These are phyloP conservation scores for Notarius lentiginosus DNA, from an alignment of 2,113 vertebrate genomes.

Conservation along the genomic window DNA sequence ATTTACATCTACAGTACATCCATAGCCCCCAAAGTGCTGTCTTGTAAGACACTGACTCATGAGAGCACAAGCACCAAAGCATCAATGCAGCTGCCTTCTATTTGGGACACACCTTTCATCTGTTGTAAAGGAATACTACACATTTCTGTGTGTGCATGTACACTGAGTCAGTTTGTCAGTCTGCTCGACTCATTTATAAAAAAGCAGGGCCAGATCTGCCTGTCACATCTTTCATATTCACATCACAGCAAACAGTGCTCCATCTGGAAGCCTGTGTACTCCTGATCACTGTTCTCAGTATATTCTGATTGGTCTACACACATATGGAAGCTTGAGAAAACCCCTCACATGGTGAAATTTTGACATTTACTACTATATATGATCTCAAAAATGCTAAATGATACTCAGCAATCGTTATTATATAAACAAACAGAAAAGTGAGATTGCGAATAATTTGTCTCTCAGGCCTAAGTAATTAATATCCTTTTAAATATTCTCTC, in stretches of 20 bases:
- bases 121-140: neutral
- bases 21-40: neutral
- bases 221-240: constrained; percentile 11
- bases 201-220: neutral
- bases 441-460: neutral
- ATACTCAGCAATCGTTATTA: neutral
- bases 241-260: neutral
- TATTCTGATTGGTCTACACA: neutral
- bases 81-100: neutral
- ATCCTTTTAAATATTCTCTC: neutral
- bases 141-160: neutral
- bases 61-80: neutral
- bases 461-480: neutral
- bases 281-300: neutral
- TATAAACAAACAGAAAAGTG: neutral
- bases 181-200: constrained; percentile 1
- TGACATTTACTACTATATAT: neutral
- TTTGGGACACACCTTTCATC: neutral
- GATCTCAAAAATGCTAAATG: neutral
- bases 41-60: neutral
- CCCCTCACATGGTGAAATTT: neutral
- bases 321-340: neutral
- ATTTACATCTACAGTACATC: neutral
- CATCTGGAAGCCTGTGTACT: constrained; percentile 14
- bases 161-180: constrained; percentile 22